Evolutionary conservation across 2,888 invertebrate species (phyloP).

Genomic region (Anodontia alba): DNA sequence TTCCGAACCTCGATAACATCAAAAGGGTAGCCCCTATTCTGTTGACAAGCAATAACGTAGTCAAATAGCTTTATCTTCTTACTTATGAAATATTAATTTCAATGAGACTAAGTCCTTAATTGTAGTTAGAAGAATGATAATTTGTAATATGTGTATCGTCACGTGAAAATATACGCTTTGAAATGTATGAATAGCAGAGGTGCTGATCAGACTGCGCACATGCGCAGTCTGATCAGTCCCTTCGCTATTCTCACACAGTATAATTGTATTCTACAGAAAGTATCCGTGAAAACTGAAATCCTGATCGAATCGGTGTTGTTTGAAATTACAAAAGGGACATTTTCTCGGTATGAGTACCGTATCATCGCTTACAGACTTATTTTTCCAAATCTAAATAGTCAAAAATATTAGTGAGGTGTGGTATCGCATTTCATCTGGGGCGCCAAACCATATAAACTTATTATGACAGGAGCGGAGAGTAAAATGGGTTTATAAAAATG

Average conservation of each 20-base stretch:
- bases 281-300: too few relatives aligned
- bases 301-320: too few relatives aligned
- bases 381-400: slow-evolving; percentile 7
- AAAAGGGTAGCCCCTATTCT: not conserved
- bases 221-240: too few relatives aligned
- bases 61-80: not conserved
- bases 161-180: too few relatives aligned
- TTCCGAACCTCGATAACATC: not conserved
- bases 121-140: too few relatives aligned
- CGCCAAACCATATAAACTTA: slow-evolving; percentile 6
- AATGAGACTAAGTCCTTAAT: not conserved
- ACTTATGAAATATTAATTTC: not conserved
- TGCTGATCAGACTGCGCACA: too few relatives aligned
- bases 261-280: too few relatives aligned
- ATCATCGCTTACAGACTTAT: not conserved
- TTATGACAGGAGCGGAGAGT: not conserved
- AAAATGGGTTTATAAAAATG: not conserved
- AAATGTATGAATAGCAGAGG: too few relatives aligned
- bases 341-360: too few relatives aligned
- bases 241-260: too few relatives aligned
- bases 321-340: too few relatives aligned
- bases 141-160: too few relatives aligned
- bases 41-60: not conserved
- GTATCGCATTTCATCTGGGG: not conserved
- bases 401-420: slow-evolving; percentile 4